Conservation (phyloP, 2,113 vertebrate genomes). For the Saccopteryx leptura region DNA sequence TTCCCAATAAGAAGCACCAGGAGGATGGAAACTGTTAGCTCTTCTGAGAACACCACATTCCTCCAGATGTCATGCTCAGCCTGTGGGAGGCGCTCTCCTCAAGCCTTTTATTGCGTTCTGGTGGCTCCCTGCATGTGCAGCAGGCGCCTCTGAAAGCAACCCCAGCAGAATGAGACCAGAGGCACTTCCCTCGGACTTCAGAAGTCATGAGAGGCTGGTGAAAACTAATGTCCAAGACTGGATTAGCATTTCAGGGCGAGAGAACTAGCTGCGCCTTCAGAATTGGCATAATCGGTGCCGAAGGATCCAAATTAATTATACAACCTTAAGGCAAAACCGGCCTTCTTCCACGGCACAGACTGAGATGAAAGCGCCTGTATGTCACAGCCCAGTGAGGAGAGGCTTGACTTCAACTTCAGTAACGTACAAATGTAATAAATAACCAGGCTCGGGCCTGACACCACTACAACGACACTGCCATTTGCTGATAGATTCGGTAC, state of each 20-base stretch:
- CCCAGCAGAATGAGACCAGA: neutral
- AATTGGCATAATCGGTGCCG: neutral
- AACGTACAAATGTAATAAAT: neutral
- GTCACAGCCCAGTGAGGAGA: neutral
- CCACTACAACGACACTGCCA: neutral
- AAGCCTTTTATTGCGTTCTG: neutral
- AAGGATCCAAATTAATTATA: neutral
- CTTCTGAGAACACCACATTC: neutral
- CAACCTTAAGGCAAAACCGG: neutral
- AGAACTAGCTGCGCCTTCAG: neutral
- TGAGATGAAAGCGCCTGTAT: fast-evolving
- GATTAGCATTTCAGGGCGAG: neutral
- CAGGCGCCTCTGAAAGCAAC: neutral
- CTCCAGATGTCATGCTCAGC: fast-evolving
- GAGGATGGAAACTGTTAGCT: neutral
- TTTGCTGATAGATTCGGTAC: no score
- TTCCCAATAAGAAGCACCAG: neutral
- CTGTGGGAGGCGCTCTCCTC: neutral
- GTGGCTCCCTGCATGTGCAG: neutral
- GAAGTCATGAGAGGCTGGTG: neutral
- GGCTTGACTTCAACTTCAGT: neutral
- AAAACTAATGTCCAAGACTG: neutral
- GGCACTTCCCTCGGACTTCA: neutral
- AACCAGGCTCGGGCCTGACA: neutral
- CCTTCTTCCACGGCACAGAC: neutral